These are phyloP conservation scores for Cottoperca gobio DNA, from an alignment of 2,797 vertebrate genomes.

Conservation along the genomic window DNA sequence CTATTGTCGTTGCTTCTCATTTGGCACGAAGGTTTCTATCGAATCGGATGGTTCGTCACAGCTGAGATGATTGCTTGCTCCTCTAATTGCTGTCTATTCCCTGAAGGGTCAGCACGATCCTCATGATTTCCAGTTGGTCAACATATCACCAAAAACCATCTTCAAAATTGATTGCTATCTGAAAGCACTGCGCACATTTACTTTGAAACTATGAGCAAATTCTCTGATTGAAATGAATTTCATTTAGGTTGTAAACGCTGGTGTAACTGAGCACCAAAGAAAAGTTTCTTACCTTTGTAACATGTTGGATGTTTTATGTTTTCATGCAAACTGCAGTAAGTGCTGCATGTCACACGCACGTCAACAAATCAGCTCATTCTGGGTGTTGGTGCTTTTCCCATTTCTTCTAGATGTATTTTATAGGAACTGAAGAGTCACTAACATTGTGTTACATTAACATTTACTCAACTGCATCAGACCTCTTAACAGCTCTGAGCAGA, in stretches of 20 bases:
- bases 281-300: not conserved
- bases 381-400: conserved; percentile 10
- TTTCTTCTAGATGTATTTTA: not conserved
- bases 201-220: not conserved
- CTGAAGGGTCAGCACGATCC: not conserved
- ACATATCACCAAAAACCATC: not conserved
- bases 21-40: not conserved
- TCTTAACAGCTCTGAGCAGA: conserved; percentile 36
- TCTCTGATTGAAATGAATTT: not conserved
- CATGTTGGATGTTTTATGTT: conserved; percentile 1
- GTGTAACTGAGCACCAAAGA: not conserved
- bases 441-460: conserved; percentile 38
- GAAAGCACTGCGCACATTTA: not conserved
- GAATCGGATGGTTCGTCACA: not conserved
- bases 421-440: not conserved
- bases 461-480: conserved; percentile 23
- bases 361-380: conserved; percentile 26
- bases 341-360: not conserved
- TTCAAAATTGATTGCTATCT: not conserved
- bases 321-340: conserved; percentile 1
- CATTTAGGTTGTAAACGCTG: not conserved
- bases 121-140: not conserved
- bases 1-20: not conserved
- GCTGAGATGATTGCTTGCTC: not conserved
- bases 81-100: not conserved